These are phyloP conservation scores for Silurus glanis DNA, from an alignment of 2,113 vertebrate genomes.

Conservation along the genomic window DNA sequence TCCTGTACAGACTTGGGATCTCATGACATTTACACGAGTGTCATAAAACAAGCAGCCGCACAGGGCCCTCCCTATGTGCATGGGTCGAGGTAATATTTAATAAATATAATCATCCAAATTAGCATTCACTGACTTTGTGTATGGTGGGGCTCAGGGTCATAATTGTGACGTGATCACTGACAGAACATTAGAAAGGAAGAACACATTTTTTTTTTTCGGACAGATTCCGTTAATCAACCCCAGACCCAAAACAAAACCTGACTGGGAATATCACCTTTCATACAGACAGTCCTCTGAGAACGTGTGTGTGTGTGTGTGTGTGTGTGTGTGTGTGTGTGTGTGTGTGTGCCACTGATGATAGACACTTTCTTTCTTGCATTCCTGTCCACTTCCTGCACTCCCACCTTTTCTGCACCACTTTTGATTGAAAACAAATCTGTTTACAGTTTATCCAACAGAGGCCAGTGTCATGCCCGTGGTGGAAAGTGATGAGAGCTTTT, in stretches of 20 bases:
- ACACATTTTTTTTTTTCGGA: constrained; percentile 82
- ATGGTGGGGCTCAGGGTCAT: constrained; percentile 80
- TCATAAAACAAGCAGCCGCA: constrained; percentile 94
- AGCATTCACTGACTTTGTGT: constrained; percentile 89
- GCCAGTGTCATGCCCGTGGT: background rate
- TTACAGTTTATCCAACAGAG: background rate
- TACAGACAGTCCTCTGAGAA: constrained; percentile 15
- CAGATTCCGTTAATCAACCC: constrained; percentile 62
- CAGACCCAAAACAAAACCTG: constrained; percentile 21
- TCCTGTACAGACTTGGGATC: constrained; percentile 83
- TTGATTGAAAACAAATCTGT: background rate
- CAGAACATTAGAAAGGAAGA: constrained; percentile 83
- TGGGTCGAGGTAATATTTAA: constrained; percentile 98
- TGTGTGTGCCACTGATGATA: constrained; percentile 5
- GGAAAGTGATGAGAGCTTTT: background rate
- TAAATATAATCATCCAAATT: constrained; percentile 99
- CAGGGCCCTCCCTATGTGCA: constrained; percentile 75
- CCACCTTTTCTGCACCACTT: background rate
- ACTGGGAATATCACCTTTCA: constrained; percentile 36
- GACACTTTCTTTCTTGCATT: background rate
- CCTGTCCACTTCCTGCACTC: background rate
- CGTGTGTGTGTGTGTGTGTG: background rate
- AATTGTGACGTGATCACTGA: constrained; percentile 87
- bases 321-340: background rate
- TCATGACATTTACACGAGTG: constrained; percentile 97